Evolutionary conservation across 2,888 invertebrate species (phyloP), one percentile per base, ranked within the genome.

Genomic region (Salticus scenicus): DNA sequence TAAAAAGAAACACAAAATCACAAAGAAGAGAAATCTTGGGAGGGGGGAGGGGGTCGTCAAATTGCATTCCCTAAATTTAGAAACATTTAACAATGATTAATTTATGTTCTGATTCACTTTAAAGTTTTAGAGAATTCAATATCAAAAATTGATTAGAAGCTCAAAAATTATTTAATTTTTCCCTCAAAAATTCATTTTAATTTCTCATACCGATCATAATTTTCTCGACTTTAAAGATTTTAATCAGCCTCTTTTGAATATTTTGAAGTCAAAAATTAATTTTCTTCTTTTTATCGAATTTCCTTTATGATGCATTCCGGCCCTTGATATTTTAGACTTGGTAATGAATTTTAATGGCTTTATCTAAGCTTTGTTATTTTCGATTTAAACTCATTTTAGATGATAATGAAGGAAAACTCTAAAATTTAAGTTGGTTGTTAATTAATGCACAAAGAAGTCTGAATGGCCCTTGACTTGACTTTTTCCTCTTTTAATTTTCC

Each of bases 61-160:
- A 37, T 37, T 37, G 47, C 47, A 17, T 12, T 24, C 57, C 7
- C 57, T 57, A 57, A 5, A 20, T 57, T 57, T 57, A 57, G 57
- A 47, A 47, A 47, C 57, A 57, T 24, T 57, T 57, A 57, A 57
- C 24, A 57, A 57, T 24, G 24, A 1, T 57, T 57, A 57, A 57
- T 57, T 57, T 57, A 24, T 17, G 20, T 1, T 17, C 4, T 4
- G 57, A 57, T 57, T 57, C 24, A 24, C 24, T 24, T 57, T 24
- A 57, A 57, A 5, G 24, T 24, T 24, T 10, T 37, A 7, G 37
- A n/a, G 57, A 24, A 57, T 57, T 57, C 24, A 57, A 57, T 57
- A 57, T 24, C 57, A 17, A 7, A 24, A 57, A 57, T 24, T 57
- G 57, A 57, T 57, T 57, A 57, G 24, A 57, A 57, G 24, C 57